Evolutionary conservation across 1,140 invertebrate species (phyloP).

Genomic region (Trypoxylus dichotomus): DNA sequence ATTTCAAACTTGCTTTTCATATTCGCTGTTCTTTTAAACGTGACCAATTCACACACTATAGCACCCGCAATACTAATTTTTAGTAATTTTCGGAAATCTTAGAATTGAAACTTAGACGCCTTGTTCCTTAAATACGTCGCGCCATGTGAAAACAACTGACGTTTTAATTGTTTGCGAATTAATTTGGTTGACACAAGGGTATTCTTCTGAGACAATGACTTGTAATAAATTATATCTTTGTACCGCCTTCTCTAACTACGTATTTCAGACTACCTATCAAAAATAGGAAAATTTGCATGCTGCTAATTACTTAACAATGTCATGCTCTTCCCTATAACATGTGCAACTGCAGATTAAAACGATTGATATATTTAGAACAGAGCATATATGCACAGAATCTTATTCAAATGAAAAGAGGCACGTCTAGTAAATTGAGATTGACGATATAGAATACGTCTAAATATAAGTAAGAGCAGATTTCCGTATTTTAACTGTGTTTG

Average conservation of each 20-base stretch:
- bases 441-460: too few relatives aligned
- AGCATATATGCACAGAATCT: neutral
- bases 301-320: neutral
- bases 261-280: neutral
- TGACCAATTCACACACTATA: neutral
- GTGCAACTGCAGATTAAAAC: neutral
- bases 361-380: neutral
- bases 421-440: too few relatives aligned
- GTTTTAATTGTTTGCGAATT: slow-evolving; percentile 12
- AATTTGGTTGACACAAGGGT: neutral
- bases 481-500: too few relatives aligned
- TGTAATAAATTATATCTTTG: slow-evolving; percentile 21
- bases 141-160: slow-evolving; percentile 24
- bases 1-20: slow-evolving; percentile 5
- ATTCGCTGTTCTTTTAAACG: neutral
- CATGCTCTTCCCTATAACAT: neutral
- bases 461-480: too few relatives aligned
- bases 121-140: slow-evolving; percentile 14
- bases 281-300: neutral
- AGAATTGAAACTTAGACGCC: neutral
- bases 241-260: slow-evolving; percentile 1
- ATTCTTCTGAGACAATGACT: slow-evolving; percentile 25
- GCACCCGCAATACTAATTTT: neutral
- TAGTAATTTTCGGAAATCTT: neutral
- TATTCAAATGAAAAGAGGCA: neutral